Conservation (phyloP, 2,113 vertebrate species). For the Axis porcinus region DNA sequence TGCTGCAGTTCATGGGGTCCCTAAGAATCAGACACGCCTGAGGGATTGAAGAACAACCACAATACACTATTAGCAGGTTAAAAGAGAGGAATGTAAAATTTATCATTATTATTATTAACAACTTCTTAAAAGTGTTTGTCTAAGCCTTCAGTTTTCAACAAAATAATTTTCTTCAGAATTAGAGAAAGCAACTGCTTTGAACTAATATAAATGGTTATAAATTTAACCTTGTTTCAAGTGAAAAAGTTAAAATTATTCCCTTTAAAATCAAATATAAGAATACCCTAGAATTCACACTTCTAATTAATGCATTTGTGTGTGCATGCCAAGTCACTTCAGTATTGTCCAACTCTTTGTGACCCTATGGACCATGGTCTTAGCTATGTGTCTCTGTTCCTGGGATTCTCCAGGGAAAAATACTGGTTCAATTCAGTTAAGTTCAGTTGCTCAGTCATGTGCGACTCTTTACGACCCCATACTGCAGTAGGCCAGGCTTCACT, state of each 20-base stretch:
- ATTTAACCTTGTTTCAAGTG: neutral
- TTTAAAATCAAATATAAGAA: neutral
- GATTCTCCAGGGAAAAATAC: neutral
- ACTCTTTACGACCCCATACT: neutral
- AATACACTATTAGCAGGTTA: neutral
- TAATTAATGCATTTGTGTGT: neutral
- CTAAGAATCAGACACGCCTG: neutral
- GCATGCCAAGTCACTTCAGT: neutral
- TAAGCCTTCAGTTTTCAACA: neutral
- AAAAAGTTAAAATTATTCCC: neutral
- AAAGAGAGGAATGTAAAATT: neutral
- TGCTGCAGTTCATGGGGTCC: neutral
- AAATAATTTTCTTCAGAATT: neutral
- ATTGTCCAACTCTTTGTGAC: rapidly evolving
- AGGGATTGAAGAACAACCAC: neutral
- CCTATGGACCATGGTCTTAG: neutral
- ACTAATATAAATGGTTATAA: neutral
- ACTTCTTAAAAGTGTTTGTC: neutral
- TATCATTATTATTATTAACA: neutral
- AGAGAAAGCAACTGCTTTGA: neutral
- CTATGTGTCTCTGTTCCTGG: neutral
- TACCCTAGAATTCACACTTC: neutral
- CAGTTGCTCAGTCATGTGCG: neutral
- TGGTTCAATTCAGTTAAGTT: neutral
- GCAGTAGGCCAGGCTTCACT: neutral